Percentiles rank a stretch among this genome's conserved stretches.
Conservation (phyloP, 2,113 vertebrate genomes). For the Lichenostomus cassidix region DNA sequence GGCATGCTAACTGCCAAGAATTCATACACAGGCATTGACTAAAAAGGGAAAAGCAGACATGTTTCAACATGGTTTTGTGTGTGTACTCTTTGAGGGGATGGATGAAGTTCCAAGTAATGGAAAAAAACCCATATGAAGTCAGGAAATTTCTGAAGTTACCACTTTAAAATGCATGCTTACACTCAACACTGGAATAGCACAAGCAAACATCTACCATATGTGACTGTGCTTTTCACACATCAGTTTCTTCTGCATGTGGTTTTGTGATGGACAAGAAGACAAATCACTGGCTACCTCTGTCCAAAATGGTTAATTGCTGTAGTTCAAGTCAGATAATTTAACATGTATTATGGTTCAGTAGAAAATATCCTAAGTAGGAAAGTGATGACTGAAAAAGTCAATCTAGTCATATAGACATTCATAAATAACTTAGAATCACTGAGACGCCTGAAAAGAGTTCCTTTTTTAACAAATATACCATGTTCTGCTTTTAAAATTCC, state of each 20-base stretch:
- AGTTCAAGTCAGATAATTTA: not conserved
- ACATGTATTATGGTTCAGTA: not conserved
- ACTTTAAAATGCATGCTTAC: not conserved
- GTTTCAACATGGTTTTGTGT: not conserved
- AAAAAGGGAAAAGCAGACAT: not conserved
- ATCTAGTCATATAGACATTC: not conserved
- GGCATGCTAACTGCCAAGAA: not conserved
- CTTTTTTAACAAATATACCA: not conserved
- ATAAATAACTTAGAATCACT: not conserved
- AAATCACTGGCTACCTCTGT: not conserved
- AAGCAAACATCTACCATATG: not conserved
- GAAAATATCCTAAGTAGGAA: not conserved
- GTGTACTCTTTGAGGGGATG: not conserved
- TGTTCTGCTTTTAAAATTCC: not conserved
- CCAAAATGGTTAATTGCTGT: not conserved
- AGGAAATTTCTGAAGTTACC: not conserved
- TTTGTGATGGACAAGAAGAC: not conserved
- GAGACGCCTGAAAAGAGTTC: not conserved
- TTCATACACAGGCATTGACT: accelerated
- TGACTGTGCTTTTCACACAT: not conserved
- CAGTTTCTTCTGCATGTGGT: not conserved
- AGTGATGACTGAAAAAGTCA: not conserved
- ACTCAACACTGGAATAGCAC: not conserved
- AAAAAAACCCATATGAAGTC: accelerated
- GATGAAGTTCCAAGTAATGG: not conserved